phyloP scores from a whole-genome alignment of 2,888 invertebrate genomes.

The Cephus sareptanus region DNA sequence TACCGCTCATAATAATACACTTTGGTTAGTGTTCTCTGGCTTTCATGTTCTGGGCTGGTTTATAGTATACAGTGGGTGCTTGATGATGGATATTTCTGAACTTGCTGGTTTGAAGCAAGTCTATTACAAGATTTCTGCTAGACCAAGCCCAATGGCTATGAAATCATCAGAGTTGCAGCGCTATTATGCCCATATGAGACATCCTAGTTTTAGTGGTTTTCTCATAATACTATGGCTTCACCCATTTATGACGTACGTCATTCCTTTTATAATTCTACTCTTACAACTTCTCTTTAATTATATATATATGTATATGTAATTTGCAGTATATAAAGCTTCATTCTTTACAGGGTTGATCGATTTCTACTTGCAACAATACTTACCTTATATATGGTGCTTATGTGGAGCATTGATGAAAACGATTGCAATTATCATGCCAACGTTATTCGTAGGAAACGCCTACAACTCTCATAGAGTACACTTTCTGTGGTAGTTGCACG shows the following conservation, averaged over 20 bases:
- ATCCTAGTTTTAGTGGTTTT: constrained; percentile 74
- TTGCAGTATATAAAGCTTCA: constrained; percentile 8
- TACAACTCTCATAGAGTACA: constrained; percentile 56
- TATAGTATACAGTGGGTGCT: constrained; percentile 71
- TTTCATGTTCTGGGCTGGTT: constrained; percentile 70
- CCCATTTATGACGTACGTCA: constrained; percentile 71
- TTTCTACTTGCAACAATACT: constrained; percentile 68
- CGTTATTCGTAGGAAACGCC: constrained; percentile 68
- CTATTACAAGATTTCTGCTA: constrained; percentile 69
- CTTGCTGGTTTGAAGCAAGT: constrained; percentile 73
- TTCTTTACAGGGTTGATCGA: constrained; percentile 68
- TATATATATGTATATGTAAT: not conserved
- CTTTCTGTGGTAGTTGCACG: not conserved
- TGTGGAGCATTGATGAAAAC: constrained; percentile 71
- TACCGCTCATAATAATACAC: constrained; percentile 60
- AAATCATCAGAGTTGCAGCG: constrained; percentile 70
- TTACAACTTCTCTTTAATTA: not conserved
- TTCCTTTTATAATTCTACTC: not conserved
- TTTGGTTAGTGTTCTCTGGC: constrained; percentile 68
- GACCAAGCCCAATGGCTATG: constrained; percentile 67
- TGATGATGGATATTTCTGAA: constrained; percentile 74
- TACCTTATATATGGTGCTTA: constrained; percentile 71
- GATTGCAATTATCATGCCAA: constrained; percentile 71
- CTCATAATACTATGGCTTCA: constrained; percentile 70
- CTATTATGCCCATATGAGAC: constrained; percentile 71